Percentiles rank a stretch among this genome's conserved stretches.
These are phyloP conservation scores for Apamea sordens DNA, from an alignment of 2,888 invertebrate genomes.

Conservation along the genomic window DNA sequence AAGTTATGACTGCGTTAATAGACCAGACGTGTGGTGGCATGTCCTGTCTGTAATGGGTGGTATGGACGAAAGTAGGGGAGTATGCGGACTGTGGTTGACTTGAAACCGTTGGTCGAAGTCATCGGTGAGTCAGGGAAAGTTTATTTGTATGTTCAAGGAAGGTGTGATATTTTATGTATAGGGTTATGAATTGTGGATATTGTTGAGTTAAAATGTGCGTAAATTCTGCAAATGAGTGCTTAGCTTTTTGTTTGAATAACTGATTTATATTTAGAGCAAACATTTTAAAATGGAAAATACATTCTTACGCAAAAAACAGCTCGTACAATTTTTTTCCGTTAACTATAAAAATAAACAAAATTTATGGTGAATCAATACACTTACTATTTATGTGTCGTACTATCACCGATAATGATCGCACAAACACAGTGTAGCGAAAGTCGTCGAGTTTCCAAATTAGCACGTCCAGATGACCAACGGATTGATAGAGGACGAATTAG, in stretches of 20 bases:
- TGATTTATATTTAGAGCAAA: conserved; percentile 3
- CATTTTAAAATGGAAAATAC: background rate
- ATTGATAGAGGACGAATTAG: conserved; percentile 87
- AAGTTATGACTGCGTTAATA: conserved; percentile 81
- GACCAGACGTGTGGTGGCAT: conserved; percentile 77
- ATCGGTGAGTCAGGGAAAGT: background rate
- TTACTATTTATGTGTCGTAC: conserved; percentile 62
- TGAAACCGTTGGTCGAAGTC: background rate
- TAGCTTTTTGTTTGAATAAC: background rate
- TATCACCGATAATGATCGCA: conserved; percentile 72
- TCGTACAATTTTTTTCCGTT: conserved; percentile 19
- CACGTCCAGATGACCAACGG: conserved; percentile 71
- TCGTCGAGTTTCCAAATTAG: conserved; percentile 82
- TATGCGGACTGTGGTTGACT: background rate
- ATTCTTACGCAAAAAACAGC: background rate
- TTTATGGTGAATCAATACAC: conserved; percentile 63
- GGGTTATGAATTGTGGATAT: background rate
- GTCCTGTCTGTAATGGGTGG: conserved; percentile 71
- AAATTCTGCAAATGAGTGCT: background rate
- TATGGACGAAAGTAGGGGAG: conserved; percentile 42
- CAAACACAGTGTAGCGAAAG: conserved; percentile 79
- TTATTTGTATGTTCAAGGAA: background rate
- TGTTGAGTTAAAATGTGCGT: background rate
- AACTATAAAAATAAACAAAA: conserved; percentile 54
- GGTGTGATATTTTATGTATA: background rate